Percentiles rank a stretch among this genome's conserved stretches.
These are phyloP conservation scores for Parazoanthus swiftii DNA, from an alignment of 92 coral and sea anemone species.

Conservation along the genomic window DNA sequence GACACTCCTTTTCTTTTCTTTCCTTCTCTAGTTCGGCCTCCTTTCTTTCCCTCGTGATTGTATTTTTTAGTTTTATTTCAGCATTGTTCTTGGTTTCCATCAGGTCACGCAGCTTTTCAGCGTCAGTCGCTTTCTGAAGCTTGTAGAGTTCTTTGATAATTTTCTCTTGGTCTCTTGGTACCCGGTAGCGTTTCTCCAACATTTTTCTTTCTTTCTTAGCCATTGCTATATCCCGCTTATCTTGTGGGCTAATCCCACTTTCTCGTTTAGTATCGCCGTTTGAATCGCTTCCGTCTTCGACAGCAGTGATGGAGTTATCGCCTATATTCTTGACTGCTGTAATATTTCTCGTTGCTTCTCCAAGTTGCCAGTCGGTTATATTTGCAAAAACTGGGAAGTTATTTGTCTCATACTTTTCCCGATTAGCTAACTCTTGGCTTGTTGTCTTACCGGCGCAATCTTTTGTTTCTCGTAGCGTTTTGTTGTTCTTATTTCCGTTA, in stretches of 20 bases:
- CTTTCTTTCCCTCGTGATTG: background rate
- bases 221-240: background rate
- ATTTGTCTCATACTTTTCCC: background rate
- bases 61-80: constrained; percentile 10
- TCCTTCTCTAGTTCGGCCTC: background rate
- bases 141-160: constrained; percentile 17
- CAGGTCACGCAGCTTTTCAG: background rate
- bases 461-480: background rate
- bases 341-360: background rate
- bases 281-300: background rate
- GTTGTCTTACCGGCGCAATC: background rate
- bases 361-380: background rate
- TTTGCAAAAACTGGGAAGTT: background rate
- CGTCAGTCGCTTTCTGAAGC: background rate
- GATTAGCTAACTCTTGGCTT: background rate
- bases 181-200: constrained; percentile 24
- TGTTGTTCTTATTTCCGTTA: background rate
- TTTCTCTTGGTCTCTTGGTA: constrained; percentile 7
- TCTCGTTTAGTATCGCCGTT: background rate
- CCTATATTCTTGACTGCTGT: background rate
- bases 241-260: background rate
- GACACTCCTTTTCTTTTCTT: constrained; percentile 5
- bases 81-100: constrained; percentile 12
- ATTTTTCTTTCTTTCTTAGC: background rate
- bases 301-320: background rate